Conservation (phyloP, 2,113 vertebrate species). For the Chelonoidis abingdonii region DNA sequence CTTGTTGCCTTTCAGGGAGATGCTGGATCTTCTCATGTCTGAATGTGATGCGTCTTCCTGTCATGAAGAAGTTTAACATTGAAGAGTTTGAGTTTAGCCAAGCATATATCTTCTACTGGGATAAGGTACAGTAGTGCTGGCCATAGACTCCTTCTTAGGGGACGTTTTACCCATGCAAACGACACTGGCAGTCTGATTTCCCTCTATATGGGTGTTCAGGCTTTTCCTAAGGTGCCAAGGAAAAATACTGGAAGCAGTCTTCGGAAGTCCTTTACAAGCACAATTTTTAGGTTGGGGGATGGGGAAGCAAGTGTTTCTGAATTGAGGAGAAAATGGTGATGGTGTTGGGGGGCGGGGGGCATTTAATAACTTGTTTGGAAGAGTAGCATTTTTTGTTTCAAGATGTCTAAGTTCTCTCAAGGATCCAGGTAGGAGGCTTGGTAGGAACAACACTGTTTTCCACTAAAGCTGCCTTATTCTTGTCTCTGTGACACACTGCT, state of each 20-base stretch:
- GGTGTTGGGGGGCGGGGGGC: fast-evolving
- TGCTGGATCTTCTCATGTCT: slow-evolving; percentile 99
- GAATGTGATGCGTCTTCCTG: slow-evolving; percentile 97
- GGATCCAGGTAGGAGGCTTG: neutral
- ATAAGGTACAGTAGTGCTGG: slow-evolving; percentile 86
- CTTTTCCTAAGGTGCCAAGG: neutral
- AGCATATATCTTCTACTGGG: slow-evolving; percentile 98
- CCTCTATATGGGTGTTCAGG: neutral
- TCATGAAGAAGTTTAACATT: slow-evolving; percentile 97
- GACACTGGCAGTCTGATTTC: neutral
- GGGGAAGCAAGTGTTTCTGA: neutral
- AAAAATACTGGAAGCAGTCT: neutral
- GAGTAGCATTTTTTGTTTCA: neutral
- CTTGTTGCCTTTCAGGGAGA: slow-evolving; percentile 83
- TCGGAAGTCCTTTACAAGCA: neutral
- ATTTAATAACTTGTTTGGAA: neutral
- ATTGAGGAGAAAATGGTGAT: neutral
- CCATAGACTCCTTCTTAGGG: fast-evolving
- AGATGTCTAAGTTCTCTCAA: fast-evolving
- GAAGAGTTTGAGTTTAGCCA: slow-evolving; percentile 99
- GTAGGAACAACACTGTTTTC: fast-evolving
- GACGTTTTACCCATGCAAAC: neutral
- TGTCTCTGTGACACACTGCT: neutral
- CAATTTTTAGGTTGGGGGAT: fast-evolving
- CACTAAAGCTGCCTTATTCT: neutral